Percentiles rank a stretch among this genome's conserved stretches.
phyloP scores from a whole-genome alignment of 2,797 vertebrate species.

The Sylvia borin region DNA sequence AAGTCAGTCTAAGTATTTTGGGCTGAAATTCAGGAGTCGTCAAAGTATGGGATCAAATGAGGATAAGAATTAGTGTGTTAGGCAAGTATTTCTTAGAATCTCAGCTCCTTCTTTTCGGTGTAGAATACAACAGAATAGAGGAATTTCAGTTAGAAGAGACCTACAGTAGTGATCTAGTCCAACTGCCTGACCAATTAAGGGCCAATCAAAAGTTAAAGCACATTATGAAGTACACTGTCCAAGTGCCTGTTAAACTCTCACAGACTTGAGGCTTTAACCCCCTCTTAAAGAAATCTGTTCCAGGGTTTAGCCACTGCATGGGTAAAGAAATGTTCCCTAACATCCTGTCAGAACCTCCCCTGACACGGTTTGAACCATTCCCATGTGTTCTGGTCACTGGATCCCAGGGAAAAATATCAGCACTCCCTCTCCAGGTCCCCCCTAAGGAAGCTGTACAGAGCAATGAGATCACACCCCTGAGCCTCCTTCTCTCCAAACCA shows the following conservation, averaged over 20 bases:
- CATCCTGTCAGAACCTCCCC: rapidly evolving
- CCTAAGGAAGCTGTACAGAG: not conserved
- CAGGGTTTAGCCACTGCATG: not conserved
- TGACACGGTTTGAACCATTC: not conserved
- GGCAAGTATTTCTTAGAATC: not conserved
- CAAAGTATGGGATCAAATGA: not conserved
- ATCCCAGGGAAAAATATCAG: not conserved
- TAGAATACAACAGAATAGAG: not conserved
- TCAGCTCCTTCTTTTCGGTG: not conserved
- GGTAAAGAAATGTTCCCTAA: not conserved
- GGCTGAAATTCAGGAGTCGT: slow-evolving; percentile 1
- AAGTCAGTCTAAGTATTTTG: not conserved
- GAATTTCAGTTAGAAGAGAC: not conserved
- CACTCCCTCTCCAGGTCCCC: rapidly evolving
- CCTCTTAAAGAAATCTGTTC: not conserved
- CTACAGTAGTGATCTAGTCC: not conserved
- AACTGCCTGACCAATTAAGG: not conserved
- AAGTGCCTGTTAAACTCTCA: not conserved
- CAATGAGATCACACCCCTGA: not conserved
- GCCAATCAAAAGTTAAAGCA: not conserved
- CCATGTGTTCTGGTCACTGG: rapidly evolving
- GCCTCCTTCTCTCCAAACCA: not conserved
- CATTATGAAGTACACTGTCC: too few relatives aligned
- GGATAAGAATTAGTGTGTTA: not conserved
- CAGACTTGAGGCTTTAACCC: not conserved